phyloP scores from a whole-genome alignment of 2,888 invertebrate species.

The Drosophila pseudotalamancana region DNA sequence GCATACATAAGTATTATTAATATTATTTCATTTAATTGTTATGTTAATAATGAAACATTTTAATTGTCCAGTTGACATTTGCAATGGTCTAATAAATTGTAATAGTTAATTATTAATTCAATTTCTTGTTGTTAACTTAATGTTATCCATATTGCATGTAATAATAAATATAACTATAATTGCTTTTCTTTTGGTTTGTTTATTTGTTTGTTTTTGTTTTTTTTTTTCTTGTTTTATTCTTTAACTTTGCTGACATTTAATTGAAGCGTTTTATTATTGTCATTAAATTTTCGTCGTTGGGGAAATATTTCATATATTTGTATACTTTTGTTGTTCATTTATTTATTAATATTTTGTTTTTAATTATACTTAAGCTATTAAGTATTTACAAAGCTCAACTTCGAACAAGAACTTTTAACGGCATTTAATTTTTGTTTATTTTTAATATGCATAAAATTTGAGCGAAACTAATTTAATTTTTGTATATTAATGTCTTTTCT shows the following conservation, averaged over 20 bases:
- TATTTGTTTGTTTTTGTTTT: background rate
- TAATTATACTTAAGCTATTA: slow-evolving; percentile 83
- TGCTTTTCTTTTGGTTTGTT: background rate
- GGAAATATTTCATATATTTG: slow-evolving; percentile 15
- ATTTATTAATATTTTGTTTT: slow-evolving; percentile 46
- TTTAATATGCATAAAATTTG: slow-evolving; percentile 23
- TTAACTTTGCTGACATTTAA: slow-evolving; percentile 24
- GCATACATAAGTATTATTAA: slow-evolving; percentile 13
- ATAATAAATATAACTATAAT: slow-evolving; percentile 40
- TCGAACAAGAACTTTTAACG: slow-evolving; percentile 70
- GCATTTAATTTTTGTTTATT: slow-evolving; percentile 44
- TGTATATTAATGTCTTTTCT: slow-evolving; percentile 10
- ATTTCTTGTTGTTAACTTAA: slow-evolving; percentile 12
- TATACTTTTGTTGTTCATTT: slow-evolving; percentile 18
- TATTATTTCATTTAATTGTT: slow-evolving; percentile 10
- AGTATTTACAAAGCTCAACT: slow-evolving; percentile 83
- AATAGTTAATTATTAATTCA: slow-evolving; percentile 4
- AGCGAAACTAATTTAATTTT: slow-evolving; percentile 18
- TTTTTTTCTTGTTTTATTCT: slow-evolving; percentile 5
- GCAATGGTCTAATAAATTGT: background rate
- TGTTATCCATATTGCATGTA: slow-evolving; percentile 30
- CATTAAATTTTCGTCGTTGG: slow-evolving; percentile 37
- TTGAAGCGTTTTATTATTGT: slow-evolving; percentile 46
- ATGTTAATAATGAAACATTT: background rate
- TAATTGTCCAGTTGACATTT: background rate